Base-by-base conservation (phyloP, 2,797 vertebrate species). In the Geotrypetes seraphini region DNA sequence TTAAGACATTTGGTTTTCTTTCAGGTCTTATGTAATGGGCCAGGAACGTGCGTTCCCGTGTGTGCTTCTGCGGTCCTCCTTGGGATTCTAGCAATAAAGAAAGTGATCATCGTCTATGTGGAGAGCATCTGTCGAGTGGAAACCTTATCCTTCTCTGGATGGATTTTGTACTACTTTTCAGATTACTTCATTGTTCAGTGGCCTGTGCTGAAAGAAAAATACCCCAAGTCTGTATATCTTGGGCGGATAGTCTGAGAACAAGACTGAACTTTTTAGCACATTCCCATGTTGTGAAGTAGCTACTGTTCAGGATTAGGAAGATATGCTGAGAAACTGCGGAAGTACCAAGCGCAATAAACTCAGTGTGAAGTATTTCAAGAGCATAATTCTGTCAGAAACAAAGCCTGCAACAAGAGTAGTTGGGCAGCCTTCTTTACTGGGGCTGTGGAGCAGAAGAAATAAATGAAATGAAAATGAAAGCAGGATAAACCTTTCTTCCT, bases 121-220 rank as follows among this genome's bases (percentile, higher is more conserved):
- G 95, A 97, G 52, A 98, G 92, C 59, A 75, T 98, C 61, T 97
- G 92, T 65, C 79, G 91, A 1, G 91, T 97, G 26, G 82, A 97
- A 66, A 85, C 75, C 1, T 67, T 98, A 30, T 98, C 92, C 1
- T 67, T 98, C 11, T 90, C 89, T 1, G 92, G 92, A 31, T 88
- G 68, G 69, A 84, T 98, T 62, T 79, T 98, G 10, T 91, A 90
- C 53, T 66, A 63, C 28, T 33, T 97, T 26, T 80, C 88, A 1
- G 87, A 97, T 70, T 85, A 88, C 54, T 96, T 96, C 71, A 79
- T 98, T 25, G 92, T 98, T 35, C 93, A 98, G 68, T 97, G 95
- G 95, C 62, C 86, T 2, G n/a, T 63, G 14, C 74, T 97, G 10
- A 89, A 88, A 65, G 70, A 82, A 63, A 92, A 79, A 66, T 96